phyloP scores from a whole-genome alignment of 2,888 invertebrate species.

The Drosophila acutilabella region DNA sequence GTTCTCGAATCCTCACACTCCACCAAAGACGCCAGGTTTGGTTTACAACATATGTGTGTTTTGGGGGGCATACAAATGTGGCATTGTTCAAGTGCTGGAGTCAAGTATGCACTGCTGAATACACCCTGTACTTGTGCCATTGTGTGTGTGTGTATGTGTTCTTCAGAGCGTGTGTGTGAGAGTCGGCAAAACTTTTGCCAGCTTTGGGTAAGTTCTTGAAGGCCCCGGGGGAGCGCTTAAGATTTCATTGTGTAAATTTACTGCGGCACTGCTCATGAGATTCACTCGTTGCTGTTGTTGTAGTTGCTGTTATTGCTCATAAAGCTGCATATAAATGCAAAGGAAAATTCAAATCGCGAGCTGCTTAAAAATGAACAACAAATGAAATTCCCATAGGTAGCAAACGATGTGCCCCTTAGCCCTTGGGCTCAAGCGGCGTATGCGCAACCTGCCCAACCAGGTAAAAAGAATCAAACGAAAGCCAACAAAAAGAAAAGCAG shows the following conservation, averaged over 20 bases:
- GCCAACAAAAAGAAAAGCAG: background rate
- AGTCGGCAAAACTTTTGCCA: constrained; percentile 55
- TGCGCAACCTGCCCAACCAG: constrained; percentile 58
- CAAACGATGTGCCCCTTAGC: constrained; percentile 23
- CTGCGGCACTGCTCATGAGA: constrained; percentile 61
- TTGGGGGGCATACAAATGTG: constrained; percentile 58
- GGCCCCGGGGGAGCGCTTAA: constrained; percentile 76
- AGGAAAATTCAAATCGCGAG: constrained; percentile 72
- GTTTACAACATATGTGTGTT: constrained; percentile 52
- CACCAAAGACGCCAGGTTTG: constrained; percentile 4
- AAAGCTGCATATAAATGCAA: constrained; percentile 58
- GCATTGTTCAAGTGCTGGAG: constrained; percentile 73
- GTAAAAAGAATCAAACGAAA: background rate
- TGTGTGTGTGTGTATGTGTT: background rate
- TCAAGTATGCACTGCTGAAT: constrained; percentile 51
- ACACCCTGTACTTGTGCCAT: constrained; percentile 48
- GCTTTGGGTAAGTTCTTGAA: constrained; percentile 47
- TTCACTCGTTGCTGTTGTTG: constrained; percentile 28
- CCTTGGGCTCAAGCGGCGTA: constrained; percentile 56
- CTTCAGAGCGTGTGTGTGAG: background rate
- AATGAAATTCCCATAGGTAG: constrained; percentile 75
- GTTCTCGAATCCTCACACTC: constrained; percentile 5
- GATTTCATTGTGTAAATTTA: constrained; percentile 81
- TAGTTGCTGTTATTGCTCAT: constrained; percentile 29
- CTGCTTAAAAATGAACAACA: constrained; percentile 79